Evolutionary conservation across 2,113 vertebrate genomes (phyloP).

Genomic region (Sprattus sprattus): DNA sequence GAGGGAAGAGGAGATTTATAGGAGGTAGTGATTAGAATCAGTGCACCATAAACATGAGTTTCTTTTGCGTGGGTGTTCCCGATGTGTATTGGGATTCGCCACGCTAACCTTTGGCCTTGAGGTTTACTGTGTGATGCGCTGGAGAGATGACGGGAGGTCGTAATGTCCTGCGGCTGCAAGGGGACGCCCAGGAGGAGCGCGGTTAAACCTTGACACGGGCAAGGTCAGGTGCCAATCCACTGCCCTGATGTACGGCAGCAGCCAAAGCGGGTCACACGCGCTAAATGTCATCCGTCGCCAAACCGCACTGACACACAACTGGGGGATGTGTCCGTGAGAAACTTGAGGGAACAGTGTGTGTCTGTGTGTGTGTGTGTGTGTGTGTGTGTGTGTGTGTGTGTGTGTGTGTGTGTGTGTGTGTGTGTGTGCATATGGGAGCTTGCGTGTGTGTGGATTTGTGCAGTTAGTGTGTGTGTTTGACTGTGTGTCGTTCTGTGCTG

Average conservation of each 20-base stretch:
- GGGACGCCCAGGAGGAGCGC: background rate
- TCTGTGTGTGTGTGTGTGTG: background rate
- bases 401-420: too few species aligned
- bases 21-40: background rate
- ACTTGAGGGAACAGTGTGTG: background rate
- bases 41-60: background rate
- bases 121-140: background rate
- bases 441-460: too few species aligned
- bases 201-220: background rate
- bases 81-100: background rate
- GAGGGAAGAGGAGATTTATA: background rate
- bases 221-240: background rate
- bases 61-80: background rate
- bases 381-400: background rate
- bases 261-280: background rate
- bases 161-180: background rate
- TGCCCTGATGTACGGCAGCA: background rate
- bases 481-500: too few species aligned
- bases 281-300: background rate
- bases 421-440: too few species aligned
- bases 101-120: background rate
- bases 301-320: background rate
- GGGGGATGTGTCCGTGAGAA: background rate
- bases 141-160: background rate
- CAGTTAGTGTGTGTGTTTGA: too few species aligned